Conservation (phyloP, 2,797 vertebrate genomes). For the Oophaga sylvatica region DNA sequence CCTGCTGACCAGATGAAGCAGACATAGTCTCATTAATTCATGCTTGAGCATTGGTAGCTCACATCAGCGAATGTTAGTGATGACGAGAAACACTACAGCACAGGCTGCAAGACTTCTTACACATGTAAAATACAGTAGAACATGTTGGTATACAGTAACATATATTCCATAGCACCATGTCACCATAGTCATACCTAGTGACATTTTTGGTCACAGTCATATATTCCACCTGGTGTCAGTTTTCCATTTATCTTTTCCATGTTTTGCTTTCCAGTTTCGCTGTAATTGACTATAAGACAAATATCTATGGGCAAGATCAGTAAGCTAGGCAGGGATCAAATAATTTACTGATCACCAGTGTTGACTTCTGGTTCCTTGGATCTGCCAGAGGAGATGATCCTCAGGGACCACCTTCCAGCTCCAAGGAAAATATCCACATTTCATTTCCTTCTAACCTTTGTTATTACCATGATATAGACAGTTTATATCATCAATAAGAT, state of each 20-base stretch:
- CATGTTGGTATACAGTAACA: neutral
- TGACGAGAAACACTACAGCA: conserved; percentile 29
- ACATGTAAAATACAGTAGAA: neutral
- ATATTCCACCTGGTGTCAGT: neutral
- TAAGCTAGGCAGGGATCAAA: neutral
- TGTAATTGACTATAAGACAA: neutral
- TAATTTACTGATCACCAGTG: neutral
- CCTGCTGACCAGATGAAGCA: conserved; percentile 71
- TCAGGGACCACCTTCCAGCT: neutral
- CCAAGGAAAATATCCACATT: neutral
- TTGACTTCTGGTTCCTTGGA: neutral
- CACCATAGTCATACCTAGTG: neutral
- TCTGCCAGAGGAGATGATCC: neutral
- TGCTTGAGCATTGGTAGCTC: conserved; percentile 20
- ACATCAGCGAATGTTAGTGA: conserved; percentile 25
- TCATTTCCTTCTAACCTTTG: neutral
- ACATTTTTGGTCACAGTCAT: neutral
- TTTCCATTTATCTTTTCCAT: neutral
- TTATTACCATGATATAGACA: neutral
- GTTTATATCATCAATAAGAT: neutral
- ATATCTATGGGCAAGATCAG: neutral
- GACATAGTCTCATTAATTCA: conserved; percentile 60
- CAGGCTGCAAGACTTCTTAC: conserved; percentile 36
- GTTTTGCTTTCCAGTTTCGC: neutral
- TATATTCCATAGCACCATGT: neutral